Conservation (phyloP, 2,797 vertebrate species). For the Enteromius trimaculatus region DNA sequence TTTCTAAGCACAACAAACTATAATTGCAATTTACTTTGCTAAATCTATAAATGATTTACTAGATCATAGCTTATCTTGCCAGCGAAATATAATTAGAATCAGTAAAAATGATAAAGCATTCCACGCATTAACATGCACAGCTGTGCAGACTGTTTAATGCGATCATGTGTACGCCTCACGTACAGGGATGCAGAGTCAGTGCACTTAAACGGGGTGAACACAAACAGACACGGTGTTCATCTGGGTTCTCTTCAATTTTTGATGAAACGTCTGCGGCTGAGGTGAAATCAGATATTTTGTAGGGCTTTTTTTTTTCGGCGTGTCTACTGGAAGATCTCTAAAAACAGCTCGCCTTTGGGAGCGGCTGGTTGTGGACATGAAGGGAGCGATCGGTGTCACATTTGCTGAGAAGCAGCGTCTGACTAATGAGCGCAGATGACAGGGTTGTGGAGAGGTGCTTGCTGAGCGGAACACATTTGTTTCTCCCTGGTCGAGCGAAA, state of each 20-base stretch:
- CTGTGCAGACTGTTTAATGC: constrained; percentile 59
- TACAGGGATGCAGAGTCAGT: constrained; percentile 5
- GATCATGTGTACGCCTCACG: neutral
- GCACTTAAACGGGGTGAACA: constrained; percentile 13
- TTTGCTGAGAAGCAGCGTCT: constrained; percentile 79
- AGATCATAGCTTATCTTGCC: constrained; percentile 6
- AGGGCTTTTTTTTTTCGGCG: neutral
- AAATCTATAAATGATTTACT: constrained; percentile 34
- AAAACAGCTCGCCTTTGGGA: constrained; percentile 42
- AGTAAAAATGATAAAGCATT: constrained; percentile 74
- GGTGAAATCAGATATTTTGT: constrained; percentile 32
- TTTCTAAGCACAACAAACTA: constrained; percentile 8
- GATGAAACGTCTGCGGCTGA: constrained; percentile 40
- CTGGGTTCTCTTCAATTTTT: constrained; percentile 31
- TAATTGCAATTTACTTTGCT: constrained; percentile 29
- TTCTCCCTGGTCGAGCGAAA: constrained; percentile 65
- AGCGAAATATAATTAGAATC: constrained; percentile 68
- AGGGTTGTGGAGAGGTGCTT: constrained; percentile 75
- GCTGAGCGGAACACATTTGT: constrained; percentile 80
- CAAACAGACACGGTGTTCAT: constrained; percentile 20
- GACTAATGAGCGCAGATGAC: constrained; percentile 84
- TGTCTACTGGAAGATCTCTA: constrained; percentile 38
- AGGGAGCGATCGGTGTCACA: constrained; percentile 75
- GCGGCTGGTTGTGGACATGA: constrained; percentile 54
- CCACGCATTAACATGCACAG: constrained; percentile 57